Evolutionary conservation across 2,113 vertebrate species (phyloP).

Genomic region (Peromyscus polionotus): DNA sequence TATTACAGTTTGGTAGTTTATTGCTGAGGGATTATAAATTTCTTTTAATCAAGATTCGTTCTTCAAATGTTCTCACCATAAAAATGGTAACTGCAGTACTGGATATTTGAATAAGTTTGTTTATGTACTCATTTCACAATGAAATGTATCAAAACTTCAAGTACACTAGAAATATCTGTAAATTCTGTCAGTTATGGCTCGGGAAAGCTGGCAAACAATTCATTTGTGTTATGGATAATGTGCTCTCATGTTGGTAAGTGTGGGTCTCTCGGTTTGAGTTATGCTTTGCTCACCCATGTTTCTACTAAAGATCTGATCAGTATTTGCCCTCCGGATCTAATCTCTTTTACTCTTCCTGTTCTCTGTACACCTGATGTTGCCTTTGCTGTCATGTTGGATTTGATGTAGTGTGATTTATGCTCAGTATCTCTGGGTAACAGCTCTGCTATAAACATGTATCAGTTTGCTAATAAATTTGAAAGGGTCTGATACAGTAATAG

Average conservation of each 20-base stretch:
- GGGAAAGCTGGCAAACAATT: background rate
- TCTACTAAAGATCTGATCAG: background rate
- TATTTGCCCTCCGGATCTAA: background rate
- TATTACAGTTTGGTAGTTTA: conserved; percentile 36
- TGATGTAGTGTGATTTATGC: background rate
- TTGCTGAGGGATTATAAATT: conserved; percentile 13
- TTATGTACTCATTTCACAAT: background rate
- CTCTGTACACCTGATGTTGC: background rate
- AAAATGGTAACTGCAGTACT: background rate
- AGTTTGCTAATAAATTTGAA: conserved; percentile 38
- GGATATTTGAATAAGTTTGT: background rate
- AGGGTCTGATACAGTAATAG: background rate
- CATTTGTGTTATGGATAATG: background rate
- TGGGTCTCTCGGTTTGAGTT: conserved; percentile 32
- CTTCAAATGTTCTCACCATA: background rate
- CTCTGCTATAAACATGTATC: background rate
- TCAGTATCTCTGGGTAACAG: conserved; percentile 9
- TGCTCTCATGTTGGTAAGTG: conserved; percentile 27
- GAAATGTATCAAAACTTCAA: background rate
- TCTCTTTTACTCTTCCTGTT: conserved; percentile 34
- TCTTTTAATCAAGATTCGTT: conserved; percentile 52
- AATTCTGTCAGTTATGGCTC: background rate
- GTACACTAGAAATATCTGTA: background rate
- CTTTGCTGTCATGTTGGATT: conserved; percentile 21
- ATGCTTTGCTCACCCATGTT: conserved; percentile 26